These are phyloP conservation scores for Corythornis madagascariensis DNA, from an alignment of 2,113 vertebrate genomes.

Conservation along the genomic window DNA sequence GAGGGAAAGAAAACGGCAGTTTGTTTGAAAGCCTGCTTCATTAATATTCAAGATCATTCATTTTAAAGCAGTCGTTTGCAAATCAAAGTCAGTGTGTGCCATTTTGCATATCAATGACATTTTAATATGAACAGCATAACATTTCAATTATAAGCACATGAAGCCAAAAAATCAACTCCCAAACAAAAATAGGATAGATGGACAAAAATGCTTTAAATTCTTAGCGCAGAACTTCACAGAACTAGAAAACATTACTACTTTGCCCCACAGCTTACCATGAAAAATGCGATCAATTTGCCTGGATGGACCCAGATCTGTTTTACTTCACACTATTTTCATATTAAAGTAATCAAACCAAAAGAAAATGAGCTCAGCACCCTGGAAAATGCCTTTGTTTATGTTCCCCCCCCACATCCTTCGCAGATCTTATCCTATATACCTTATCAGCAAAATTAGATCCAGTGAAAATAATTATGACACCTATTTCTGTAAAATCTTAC, in stretches of 20 bases:
- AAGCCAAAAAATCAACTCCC: slow-evolving; percentile 10
- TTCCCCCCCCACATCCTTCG: background rate
- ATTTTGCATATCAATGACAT: slow-evolving; percentile 45
- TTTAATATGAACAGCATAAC: slow-evolving; percentile 35
- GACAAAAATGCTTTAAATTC: background rate
- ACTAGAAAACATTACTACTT: background rate
- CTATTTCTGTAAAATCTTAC: background rate
- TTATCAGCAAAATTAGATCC: background rate
- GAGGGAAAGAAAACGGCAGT: slow-evolving; percentile 17
- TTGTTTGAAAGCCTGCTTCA: slow-evolving; percentile 15
- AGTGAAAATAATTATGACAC: background rate
- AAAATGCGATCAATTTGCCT: background rate
- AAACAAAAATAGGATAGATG: background rate
- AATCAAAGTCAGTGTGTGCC: slow-evolving; percentile 18
- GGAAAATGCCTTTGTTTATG: background rate
- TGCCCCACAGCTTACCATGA: background rate
- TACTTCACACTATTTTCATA: background rate
- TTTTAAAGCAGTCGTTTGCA: slow-evolving; percentile 34
- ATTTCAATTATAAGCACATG: slow-evolving; percentile 32
- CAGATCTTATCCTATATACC: background rate
- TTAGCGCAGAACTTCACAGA: background rate
- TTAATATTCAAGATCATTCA: slow-evolving; percentile 46
- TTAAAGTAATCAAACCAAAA: background rate
- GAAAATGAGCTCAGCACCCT: background rate
- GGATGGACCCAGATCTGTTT: background rate